Evolutionary conservation across 2,113 vertebrate species (phyloP), one percentile per base, ranked within the genome.

Genomic region (Solea senegalensis): DNA sequence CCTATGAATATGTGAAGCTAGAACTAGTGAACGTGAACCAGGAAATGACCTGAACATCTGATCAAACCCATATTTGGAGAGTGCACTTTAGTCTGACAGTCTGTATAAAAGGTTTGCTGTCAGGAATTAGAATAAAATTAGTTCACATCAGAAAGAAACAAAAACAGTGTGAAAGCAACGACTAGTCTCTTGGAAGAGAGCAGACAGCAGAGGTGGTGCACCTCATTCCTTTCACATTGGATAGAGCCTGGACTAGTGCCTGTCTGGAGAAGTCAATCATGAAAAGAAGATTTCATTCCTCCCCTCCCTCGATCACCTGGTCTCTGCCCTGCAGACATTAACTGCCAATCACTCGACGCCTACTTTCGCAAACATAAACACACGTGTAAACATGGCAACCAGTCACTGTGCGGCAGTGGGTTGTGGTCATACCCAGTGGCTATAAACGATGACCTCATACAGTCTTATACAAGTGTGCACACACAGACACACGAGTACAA

Each of bases 351-450:
- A 74, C 44, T 89, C 84, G 89, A 59, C 71, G 34, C 68, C 16
- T 41, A 26, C 60, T 55, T 21, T 67, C 56, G 43, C 74, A 85
- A 85, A 86, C 49, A 72, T 73, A 85, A 87, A 90, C 87, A 88
- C 28, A 1, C 49, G 9, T 41, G 46, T 76, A 89, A 90, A 90
- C 89, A 90, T 75, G 78, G 88, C 85, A 89, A 90, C 84, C 60
- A 63, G 26, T 51, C 72, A 21, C 56, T 3, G 46, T 34, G 34
- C 43, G 59, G 71, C 74, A 61, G 71, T 14, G 26, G 57, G 80
- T 44, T 85, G 75, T 21, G 62, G 74, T 83, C 51, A 16, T 16
- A 65, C 57, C 78, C 34, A 26, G 74, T 15, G 58, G 54, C 8
- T 5, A 11, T 39, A 51, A 48, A 74, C 66, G 76, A 69, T 83